Percentiles rank a stretch among this genome's conserved stretches.
Evolutionary conservation across 2,113 vertebrate genomes (phyloP).

Genomic region (Crotophaga sulcirostris): DNA sequence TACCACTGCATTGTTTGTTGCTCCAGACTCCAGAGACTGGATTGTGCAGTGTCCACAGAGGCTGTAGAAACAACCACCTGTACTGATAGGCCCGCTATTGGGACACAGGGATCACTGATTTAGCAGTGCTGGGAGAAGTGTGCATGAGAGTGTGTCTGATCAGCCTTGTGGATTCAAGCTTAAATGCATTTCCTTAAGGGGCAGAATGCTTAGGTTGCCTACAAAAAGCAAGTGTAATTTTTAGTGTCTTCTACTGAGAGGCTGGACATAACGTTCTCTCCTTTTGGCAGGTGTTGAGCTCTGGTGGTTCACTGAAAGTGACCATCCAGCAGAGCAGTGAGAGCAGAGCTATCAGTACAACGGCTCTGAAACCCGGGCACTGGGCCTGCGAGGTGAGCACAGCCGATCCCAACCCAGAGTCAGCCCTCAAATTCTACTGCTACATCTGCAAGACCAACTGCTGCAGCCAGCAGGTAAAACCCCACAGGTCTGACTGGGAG

Average conservation of each 20-base stretch:
- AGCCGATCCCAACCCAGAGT: slow-evolving; percentile 43
- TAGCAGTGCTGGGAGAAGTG: background rate
- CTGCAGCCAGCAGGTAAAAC: slow-evolving; percentile 88
- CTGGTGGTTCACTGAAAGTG: slow-evolving; percentile 88
- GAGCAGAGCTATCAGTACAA: slow-evolving; percentile 88
- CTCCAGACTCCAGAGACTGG: background rate
- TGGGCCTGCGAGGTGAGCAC: slow-evolving; percentile 37
- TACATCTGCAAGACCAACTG: slow-evolving; percentile 93
- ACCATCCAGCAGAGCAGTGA: slow-evolving; percentile 93
- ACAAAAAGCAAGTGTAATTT: background rate
- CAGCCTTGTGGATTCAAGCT: background rate
- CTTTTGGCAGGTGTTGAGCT: slow-evolving; percentile 77
- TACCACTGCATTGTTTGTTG: background rate
- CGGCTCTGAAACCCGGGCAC: slow-evolving; percentile 62
- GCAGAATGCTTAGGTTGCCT: background rate
- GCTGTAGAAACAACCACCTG: background rate
- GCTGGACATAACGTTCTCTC: background rate
- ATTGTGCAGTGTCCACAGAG: background rate
- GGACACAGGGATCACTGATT: background rate
- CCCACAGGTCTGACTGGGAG: background rate
- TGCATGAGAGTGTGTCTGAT: background rate
- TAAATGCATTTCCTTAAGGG: background rate
- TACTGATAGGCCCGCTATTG: background rate
- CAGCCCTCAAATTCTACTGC: slow-evolving; percentile 88
- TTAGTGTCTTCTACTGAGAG: background rate